Percentiles rank a stretch among this genome's conserved stretches.
Evolutionary conservation across 2,113 vertebrate species (phyloP).

Genomic region (Xerus inauris): DNA sequence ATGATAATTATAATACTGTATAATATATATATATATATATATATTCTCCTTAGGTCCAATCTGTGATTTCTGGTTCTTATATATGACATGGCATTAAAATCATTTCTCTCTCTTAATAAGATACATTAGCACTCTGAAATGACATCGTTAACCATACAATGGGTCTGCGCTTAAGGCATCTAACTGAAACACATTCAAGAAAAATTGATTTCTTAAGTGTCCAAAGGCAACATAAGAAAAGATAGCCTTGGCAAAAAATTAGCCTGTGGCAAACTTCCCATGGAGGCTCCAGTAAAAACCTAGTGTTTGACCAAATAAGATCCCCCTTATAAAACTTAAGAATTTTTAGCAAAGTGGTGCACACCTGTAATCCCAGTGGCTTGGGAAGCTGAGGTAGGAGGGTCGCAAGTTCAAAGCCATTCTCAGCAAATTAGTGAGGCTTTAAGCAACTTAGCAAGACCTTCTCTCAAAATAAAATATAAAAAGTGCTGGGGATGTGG

Average conservation of each 20-base stretch:
- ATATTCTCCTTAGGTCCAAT: not conserved
- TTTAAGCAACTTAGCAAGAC: too few species aligned
- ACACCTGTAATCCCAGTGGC: too few species aligned
- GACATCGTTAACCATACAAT: not conserved
- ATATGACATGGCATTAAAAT: not conserved
- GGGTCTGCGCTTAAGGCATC: not conserved
- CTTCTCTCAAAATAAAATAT: too few species aligned
- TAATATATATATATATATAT: too few species aligned
- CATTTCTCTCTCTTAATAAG: not conserved
- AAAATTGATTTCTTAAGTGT: not conserved
- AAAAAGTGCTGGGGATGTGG: too few species aligned
- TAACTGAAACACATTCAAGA: constrained; percentile 1
- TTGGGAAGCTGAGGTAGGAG: too few species aligned
- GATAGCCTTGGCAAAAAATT: not conserved
- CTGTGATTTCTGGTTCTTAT: not conserved
- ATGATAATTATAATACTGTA: not conserved
- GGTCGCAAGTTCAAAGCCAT: too few species aligned
- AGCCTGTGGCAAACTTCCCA: not conserved
- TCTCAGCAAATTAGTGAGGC: too few species aligned
- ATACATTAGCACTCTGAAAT: not conserved
- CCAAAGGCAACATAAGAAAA: constrained; percentile 2
- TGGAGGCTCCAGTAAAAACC: not conserved
- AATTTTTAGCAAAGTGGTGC: not conserved
- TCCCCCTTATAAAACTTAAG: not conserved
- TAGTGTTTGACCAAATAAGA: not conserved